Evolutionary conservation across 2,888 invertebrate genomes (phyloP), one percentile per base, ranked within the genome.

Genomic region (Teleogryllus oceanicus): DNA sequence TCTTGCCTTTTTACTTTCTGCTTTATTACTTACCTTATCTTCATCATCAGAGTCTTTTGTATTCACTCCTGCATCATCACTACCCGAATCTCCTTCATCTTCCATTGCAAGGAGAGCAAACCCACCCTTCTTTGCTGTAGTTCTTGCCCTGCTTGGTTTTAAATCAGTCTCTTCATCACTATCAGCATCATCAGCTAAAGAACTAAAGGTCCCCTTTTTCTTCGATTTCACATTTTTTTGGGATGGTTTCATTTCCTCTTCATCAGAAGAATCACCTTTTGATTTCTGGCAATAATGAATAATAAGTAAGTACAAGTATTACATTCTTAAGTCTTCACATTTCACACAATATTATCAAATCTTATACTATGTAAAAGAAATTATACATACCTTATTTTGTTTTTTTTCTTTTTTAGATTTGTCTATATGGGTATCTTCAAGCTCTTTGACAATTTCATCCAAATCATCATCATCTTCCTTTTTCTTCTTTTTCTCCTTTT

Each of bases 71-170:
- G 18, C 74, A 74, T 80, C 75, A 49, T 77, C 78, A 37, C 50
- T 75, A 21, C 74, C 75, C 11, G 81, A 81, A 78, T 78, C 81
- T 21, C 62, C 81, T 21, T 78, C 77, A 76, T 76, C 79, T 83
- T 92, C 92, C 82, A 92, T 89, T 87, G 92, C 90, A 82, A 94
- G 86, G 24, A 94, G 87, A 81, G 93, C 91, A 86, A 94, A 94
- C 24, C 90, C 90, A 85, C 91, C 91, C 84, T 85, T 85, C 24
- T 82, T 81, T 20, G 78, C 79, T 18, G 21, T 20, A 21, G 51
- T 10, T 12, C 49, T 16, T 11, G 50, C 74, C 16, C 79, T 78
- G 16, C 49, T 78, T 16, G 20, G 11, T 78, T 80, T 81, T 49
- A 74, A 12, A 75, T 79, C 62, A 8, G 24, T 82, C n/a, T 81